Percentiles rank a stretch among this genome's conserved stretches.
Evolutionary conservation across 1,140 invertebrate species (phyloP).

Genomic region (Potamilus streckersoni): DNA sequence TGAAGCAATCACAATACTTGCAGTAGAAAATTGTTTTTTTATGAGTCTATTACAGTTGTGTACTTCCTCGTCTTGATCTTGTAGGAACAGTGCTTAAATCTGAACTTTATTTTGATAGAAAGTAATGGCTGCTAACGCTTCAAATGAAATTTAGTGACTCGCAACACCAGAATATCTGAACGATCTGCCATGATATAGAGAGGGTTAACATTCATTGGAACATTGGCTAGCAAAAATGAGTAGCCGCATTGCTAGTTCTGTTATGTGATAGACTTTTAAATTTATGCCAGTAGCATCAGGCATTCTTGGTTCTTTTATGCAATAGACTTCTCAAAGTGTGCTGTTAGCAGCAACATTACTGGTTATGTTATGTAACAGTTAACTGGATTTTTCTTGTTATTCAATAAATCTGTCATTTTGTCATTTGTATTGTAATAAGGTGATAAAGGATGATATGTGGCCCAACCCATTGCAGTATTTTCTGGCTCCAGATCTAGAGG

Average conservation of each 20-base stretch:
- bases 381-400: background rate
- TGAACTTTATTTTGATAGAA: too few relatives aligned
- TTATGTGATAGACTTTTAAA: background rate
- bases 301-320: background rate
- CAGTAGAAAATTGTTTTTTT: too few relatives aligned
- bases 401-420: background rate
- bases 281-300: background rate
- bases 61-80: too few relatives aligned
- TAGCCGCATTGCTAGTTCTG: background rate
- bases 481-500: conserved; percentile 73
- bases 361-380: background rate
- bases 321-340: background rate
- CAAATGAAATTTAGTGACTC: too few relatives aligned
- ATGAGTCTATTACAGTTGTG: too few relatives aligned
- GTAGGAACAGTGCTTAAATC: too few relatives aligned
- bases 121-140: too few relatives aligned
- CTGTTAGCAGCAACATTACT: background rate
- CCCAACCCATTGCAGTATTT: conserved; percentile 92
- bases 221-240: background rate
- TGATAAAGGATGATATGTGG: conserved; percentile 90
- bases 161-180: too few relatives aligned
- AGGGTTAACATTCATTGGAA: too few relatives aligned
- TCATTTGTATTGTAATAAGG: conserved; percentile 35
- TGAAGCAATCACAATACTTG: too few relatives aligned
- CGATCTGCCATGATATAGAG: too few relatives aligned